phyloP scores from a whole-genome alignment of 2,113 vertebrate genomes.

The Paradisaea rubra region DNA sequence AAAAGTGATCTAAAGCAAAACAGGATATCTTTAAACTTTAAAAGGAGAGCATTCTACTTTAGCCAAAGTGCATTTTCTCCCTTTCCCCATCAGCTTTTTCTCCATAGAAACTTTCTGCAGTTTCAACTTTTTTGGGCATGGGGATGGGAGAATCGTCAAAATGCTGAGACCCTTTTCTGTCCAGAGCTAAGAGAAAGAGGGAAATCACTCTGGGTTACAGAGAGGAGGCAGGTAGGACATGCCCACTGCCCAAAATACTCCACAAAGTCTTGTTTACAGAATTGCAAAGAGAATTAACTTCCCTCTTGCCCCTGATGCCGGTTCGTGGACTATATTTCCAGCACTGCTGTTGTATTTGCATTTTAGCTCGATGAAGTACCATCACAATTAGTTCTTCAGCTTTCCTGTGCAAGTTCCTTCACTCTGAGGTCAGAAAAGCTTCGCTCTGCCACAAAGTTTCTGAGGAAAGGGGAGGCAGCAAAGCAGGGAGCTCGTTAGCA shows the following conservation, averaged over 20 bases:
- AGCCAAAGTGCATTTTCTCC: not conserved
- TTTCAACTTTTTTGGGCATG: not conserved
- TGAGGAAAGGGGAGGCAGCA: not conserved
- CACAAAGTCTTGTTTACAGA: not conserved
- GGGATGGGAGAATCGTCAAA: not conserved
- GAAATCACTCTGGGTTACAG: not conserved
- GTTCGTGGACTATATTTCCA: not conserved
- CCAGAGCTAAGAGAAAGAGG: not conserved
- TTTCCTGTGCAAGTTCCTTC: not conserved
- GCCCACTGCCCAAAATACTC: not conserved
- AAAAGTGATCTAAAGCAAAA: constrained; percentile 8
- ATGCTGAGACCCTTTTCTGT: not conserved
- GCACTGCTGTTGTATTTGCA: not conserved
- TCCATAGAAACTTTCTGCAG: not conserved
- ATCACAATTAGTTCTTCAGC: not conserved
- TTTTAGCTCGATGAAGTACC: not conserved
- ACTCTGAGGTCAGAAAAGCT: not conserved
- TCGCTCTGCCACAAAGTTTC: not conserved
- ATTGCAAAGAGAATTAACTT: not conserved
- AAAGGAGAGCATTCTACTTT: constrained; percentile 22
- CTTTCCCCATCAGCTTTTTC: not conserved
- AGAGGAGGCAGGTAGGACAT: not conserved
- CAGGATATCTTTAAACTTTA: constrained; percentile 16
- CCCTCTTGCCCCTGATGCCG: not conserved
- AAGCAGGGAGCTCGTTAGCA: constrained; percentile 20